Base-by-base conservation (phyloP, 2,797 vertebrate species). In the Hypotaenidia okinawae region DNA sequence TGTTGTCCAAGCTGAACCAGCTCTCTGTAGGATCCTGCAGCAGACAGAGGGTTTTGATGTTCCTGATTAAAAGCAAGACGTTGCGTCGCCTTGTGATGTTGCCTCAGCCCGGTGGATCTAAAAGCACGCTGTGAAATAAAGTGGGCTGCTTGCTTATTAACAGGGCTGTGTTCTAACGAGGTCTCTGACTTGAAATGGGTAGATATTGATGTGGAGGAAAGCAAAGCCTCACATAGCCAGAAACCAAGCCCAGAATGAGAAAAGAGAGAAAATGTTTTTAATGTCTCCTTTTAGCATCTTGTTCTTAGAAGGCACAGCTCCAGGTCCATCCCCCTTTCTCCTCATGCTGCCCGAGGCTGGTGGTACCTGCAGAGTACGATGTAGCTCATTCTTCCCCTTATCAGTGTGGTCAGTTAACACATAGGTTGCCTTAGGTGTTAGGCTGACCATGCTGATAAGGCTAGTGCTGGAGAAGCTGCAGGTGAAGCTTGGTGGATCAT, bases 121-220 rank as follows among this genome's bases (percentile, higher is more conserved):
- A 7, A 64, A 69, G 41, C 2, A 13, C 4, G 1, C 49, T 61
- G 69, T 61, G 88, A 51, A 81, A 51, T 87, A 1, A 33, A 43
- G 17, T 0, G 18, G 55, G 59, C 5, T 51, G 51, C n/a, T 80
- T 2, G 1, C 21, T 73, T 66, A 22, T 66, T 81, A 37, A 15
- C 21, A 51, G 58, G 45, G 55, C 32, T 6, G 0, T 49, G 45
- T 57, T 58, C 58, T 83, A 61, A 67, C 0, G 0, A 74, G 68
- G 13, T 41, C 27, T 62, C n/a, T 76, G 49, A 19, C 74, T 64
- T 78, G 6, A 33, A 25, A 61, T 4, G 41, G 72, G 45, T 23
- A 19, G 55, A 2, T 75, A 16, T 0, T 28, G 30, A 12, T 63
- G 64, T 4, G 57, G 75, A 45, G 59, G 78, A 15, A 55, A 54